These are phyloP conservation scores for Lamellibrachia satsuma DNA, from an alignment of 2,888 invertebrate species.

Conservation along the genomic window DNA sequence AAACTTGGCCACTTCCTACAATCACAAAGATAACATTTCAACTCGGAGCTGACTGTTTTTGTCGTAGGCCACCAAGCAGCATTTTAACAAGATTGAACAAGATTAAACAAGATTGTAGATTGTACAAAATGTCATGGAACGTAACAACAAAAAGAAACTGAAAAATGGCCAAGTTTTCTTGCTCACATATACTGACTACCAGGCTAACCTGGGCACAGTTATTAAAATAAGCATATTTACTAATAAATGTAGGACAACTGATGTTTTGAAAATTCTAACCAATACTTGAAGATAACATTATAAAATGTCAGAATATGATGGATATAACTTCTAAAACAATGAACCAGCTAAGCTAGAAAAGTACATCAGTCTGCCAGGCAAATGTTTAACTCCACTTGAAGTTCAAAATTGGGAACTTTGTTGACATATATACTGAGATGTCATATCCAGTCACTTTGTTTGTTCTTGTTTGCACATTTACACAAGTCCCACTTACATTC, in stretches of 20 bases:
- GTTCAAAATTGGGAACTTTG: background rate
- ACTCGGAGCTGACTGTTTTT: background rate
- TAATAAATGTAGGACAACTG: no score
- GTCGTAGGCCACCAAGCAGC: background rate
- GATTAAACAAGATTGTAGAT: background rate
- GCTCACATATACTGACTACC: no score
- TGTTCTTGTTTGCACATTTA: background rate
- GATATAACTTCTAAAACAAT: no score
- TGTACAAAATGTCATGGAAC: no score
- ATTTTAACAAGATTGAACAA: background rate
- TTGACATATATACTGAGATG: background rate
- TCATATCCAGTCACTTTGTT: background rate
- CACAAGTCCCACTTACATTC: background rate
- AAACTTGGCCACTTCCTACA: slow-evolving; percentile 39
- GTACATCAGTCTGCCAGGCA: background rate
- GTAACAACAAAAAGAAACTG: no score
- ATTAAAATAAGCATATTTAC: no score
- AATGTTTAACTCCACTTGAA: background rate
- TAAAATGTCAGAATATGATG: no score
- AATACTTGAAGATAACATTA: no score
- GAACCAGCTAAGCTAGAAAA: background rate
- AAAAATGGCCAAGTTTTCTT: no score
- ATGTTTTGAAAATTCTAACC: no score
- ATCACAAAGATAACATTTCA: background rate
- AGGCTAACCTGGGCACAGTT: no score